Evolutionary conservation across 2,113 vertebrate genomes (phyloP), one percentile per base, ranked within the genome.

Genomic region (Ascaphus truei): DNA sequence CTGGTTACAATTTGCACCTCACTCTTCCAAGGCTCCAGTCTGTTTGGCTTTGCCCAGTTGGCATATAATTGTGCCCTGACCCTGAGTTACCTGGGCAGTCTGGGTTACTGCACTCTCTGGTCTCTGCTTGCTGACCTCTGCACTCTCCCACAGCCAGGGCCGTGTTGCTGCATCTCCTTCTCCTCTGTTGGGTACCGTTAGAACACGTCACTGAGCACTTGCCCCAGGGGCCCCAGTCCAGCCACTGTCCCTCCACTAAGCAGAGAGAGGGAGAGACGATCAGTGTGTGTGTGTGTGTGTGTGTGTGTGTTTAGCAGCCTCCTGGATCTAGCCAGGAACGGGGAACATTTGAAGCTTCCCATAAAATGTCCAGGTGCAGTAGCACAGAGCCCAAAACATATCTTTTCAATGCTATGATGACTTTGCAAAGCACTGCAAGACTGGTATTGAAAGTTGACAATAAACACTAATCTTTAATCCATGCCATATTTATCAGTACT

Each of bases 221-320:
- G 63, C 92, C 92, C 96, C 96, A 99, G 16, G 91, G 79, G 50
- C 93, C 92, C 96, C 96, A 98, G 76, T 95, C 93, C 87, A 94
- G 84, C 96, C 96, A 99, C 89, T 97, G 95, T 76, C 96, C 95
- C 86, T 98, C 96, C 89, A 95, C 96, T 99, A 88, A 71, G 26
- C 62, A 79, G 80, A 65, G 80, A 83, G 79, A 76, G 82, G 72
- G 27, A 72, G 68, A 83, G 50, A 73, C 43, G 41, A 62, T 7
- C n/a, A n/a, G n/a, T n/a, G n/a, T n/a, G n/a, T n/a, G n/a, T n/a
- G n/a, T n/a, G n/a, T n/a, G n/a, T n/a, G n/a, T n/a, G n/a, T n/a
- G n/a, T n/a, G n/a, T n/a, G n/a, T n/a, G n/a, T n/a, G n/a, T n/a
- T n/a, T n/a, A n/a, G n/a, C n/a, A n/a, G n/a, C n/a, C n/a, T n/a